Conservation (phyloP, 2,888 invertebrate species). For the Drosophila barbarae region DNA sequence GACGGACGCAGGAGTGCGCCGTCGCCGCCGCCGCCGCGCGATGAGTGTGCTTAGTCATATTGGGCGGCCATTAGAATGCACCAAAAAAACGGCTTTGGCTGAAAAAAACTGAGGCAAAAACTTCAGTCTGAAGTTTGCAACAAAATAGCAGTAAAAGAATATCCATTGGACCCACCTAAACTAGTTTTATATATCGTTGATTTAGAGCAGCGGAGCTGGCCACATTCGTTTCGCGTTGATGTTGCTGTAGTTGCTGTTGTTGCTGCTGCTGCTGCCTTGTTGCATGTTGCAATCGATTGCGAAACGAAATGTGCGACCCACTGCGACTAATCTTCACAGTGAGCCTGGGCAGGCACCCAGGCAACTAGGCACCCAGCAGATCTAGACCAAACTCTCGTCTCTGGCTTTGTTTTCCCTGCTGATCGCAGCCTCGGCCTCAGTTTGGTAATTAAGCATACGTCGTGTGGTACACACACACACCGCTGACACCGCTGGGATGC, state of each 20-base stretch:
- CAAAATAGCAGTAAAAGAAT: constrained; percentile 74
- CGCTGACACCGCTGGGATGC: constrained; percentile 54
- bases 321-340: constrained; percentile 72
- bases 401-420: constrained; percentile 59
- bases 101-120: constrained; percentile 23
- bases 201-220: constrained; percentile 69
- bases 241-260: constrained; percentile 36
- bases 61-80: constrained; percentile 79
- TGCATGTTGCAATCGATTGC: constrained; percentile 77
- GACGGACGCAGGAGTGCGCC: constrained; percentile 72
- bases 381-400: constrained; percentile 34
- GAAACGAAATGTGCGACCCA: constrained; percentile 76
- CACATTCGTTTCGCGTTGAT: constrained; percentile 67
- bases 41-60: constrained; percentile 77
- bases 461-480: constrained; percentile 72
- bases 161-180: constrained; percentile 77
- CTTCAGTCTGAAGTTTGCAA: constrained; percentile 49
- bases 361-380: constrained; percentile 18
- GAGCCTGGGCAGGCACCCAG: constrained; percentile 30
- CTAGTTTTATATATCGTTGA: constrained; percentile 73
- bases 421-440: constrained; percentile 29
- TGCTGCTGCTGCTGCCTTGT: constrained; percentile 50
- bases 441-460: constrained; percentile 74
- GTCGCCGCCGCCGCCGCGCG: constrained; percentile 38
- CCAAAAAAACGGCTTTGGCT: constrained; percentile 38